Conservation (phyloP, 2,888 invertebrate species). For the Acanthococcus lagerstroemiae region DNA sequence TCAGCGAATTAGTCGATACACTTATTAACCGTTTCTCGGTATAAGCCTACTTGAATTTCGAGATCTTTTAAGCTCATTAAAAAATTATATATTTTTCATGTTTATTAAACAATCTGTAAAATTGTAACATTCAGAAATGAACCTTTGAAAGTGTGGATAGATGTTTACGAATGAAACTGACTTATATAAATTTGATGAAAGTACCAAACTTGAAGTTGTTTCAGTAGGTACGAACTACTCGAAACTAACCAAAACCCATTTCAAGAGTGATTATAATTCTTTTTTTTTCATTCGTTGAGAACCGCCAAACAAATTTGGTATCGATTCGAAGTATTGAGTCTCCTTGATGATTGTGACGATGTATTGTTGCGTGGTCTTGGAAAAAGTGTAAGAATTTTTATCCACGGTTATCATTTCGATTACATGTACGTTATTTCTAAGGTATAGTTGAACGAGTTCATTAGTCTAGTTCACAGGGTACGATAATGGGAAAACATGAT, state of each 20-base stretch:
- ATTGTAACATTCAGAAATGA: not conserved
- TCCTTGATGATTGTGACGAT: not conserved
- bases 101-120: not conserved
- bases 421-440: constrained; percentile 4
- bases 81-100: not conserved
- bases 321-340: not conserved
- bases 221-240: not conserved
- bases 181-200: not conserved
- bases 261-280: not conserved
- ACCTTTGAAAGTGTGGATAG: not conserved
- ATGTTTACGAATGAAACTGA: not conserved
- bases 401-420: constrained; percentile 6
- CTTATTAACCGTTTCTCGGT: not conserved
- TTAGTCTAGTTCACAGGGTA: constrained; percentile 6
- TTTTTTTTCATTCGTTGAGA: not conserved
- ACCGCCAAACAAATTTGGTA: not conserved
- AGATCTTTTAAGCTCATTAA: not conserved
- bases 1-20: not conserved
- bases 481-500: constrained; percentile 8
- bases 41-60: not conserved
- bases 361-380: constrained; percentile 5
- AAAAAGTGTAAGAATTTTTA: constrained; percentile 6
- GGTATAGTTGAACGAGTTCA: constrained; percentile 8
- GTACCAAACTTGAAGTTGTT: not conserved
- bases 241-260: not conserved